Percentiles rank a stretch among this genome's conserved stretches.
Conservation (phyloP, 2,113 vertebrate species). For the Morone saxatilis region DNA sequence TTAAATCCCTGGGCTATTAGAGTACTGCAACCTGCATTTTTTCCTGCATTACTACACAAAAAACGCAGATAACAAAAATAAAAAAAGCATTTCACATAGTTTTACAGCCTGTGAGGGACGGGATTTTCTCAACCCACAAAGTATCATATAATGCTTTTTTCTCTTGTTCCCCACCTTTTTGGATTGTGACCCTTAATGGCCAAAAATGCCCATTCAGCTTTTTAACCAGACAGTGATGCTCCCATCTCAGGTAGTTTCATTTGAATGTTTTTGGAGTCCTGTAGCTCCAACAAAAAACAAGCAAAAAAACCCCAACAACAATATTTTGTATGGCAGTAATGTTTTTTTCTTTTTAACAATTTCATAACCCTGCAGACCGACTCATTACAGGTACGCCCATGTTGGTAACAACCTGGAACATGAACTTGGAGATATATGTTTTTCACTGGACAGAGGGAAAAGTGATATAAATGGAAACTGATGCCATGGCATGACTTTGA, state of each 20-base stretch:
- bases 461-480: not conserved
- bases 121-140: slow-evolving; percentile 2
- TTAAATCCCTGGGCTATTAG: not conserved
- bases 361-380: not conserved
- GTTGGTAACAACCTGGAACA: not conserved
- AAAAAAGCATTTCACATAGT: no score
- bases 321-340: not conserved
- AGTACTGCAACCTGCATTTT: not conserved
- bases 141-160: slow-evolving; percentile 3
- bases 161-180: slow-evolving; percentile 1
- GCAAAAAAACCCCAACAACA: not conserved
- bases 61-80: not conserved
- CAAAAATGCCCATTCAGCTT: not conserved
- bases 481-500: not conserved
- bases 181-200: not conserved
- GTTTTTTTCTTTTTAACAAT: not conserved
- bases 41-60: not conserved
- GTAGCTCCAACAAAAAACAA: no score
- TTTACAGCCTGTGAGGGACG: not conserved
- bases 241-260: no score
- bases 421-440: not conserved
- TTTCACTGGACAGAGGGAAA: not conserved
- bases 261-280: no score
- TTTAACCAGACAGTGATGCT: no score
- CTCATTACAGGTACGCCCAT: not conserved